phyloP scores from a whole-genome alignment of 2,113 vertebrate species.

The Oxyura jamaicensis region DNA sequence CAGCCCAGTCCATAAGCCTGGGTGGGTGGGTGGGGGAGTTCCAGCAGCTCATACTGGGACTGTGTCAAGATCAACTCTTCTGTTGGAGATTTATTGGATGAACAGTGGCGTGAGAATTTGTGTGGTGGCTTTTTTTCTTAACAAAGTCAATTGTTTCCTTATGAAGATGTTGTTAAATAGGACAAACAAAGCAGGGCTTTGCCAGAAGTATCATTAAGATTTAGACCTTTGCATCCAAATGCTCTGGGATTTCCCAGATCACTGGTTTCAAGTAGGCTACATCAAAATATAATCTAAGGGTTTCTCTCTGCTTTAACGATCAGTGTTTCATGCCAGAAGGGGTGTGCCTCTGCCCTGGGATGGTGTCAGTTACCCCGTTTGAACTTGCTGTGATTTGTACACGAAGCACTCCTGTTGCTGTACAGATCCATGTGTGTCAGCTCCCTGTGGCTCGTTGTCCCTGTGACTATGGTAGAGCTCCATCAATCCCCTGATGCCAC shows the following conservation, averaged over 20 bases:
- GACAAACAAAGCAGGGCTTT: not conserved
- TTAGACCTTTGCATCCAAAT: not conserved
- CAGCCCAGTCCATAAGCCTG: rapidly evolving
- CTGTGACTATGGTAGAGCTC: rapidly evolving
- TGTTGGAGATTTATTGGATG: not conserved
- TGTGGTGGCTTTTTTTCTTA: not conserved
- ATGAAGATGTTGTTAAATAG: not conserved
- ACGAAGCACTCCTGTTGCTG: not conserved
- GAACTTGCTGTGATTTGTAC: not conserved
- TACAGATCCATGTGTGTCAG: not conserved
- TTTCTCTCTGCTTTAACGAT: not conserved
- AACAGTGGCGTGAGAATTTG: not conserved
- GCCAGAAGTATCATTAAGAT: not conserved
- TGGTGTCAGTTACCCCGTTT: not conserved
- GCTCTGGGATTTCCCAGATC: not conserved
- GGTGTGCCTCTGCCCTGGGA: not conserved
- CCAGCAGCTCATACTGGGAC: not conserved
- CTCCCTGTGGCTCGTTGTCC: rapidly evolving
- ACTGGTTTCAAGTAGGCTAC: not conserved
- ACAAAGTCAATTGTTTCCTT: not conserved
- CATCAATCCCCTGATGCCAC: rapidly evolving
- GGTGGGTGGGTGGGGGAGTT: not conserved
- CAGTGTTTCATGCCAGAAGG: rapidly evolving
- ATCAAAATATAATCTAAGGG: not conserved
- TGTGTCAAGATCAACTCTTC: rapidly evolving